Evolutionary conservation across 2,113 vertebrate genomes (phyloP), one percentile per base, ranked within the genome.

Genomic region (Phyllostomus discolor): DNA sequence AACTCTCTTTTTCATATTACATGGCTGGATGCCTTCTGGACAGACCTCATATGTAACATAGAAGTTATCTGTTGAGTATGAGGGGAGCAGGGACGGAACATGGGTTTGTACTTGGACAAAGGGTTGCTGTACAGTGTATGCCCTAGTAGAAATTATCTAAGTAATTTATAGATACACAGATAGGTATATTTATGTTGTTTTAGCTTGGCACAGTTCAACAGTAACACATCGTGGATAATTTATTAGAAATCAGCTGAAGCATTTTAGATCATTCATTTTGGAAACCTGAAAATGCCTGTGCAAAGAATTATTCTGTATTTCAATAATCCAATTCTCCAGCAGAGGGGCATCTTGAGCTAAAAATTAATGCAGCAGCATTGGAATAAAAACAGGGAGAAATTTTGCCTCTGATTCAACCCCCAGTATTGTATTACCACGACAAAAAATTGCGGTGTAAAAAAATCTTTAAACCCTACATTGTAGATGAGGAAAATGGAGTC

Each of bases 311-410:
- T 31, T 38, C 64, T 67, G 11, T 9, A 16, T 11, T 76, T 75
- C 75, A 97, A 69, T 94, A 81, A 94, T 26, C 7, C 43, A 96
- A n/a, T 35, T 28, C 43, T 33, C 98, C 98, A 98, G 97, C 97
- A 98, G 98, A 98, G 98, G 98, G 97, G 96, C 50, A 94, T 88
- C 97, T 97, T 97, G 96, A 80, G 97, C 97, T 91, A 98, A 80
- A 97, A 98, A 97, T 90, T 88, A 62, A 78, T 9, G 88, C 24
- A 88, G 75, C n/a, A 78, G 17, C 48, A 35, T 28, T 59, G 11
- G 5, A 62, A 70, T 14, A 26, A 87, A 76, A 73, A 73, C 1
- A 16, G 54, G 5, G 11, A 84, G 5, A 10, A 67, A 73, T 72
- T 8, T 72, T 83, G 57, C 7, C 12, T 83, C 2, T 19, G 24